phyloP scores from a whole-genome alignment of 2,797 vertebrate species.

The Pseudochirops corinnae region DNA sequence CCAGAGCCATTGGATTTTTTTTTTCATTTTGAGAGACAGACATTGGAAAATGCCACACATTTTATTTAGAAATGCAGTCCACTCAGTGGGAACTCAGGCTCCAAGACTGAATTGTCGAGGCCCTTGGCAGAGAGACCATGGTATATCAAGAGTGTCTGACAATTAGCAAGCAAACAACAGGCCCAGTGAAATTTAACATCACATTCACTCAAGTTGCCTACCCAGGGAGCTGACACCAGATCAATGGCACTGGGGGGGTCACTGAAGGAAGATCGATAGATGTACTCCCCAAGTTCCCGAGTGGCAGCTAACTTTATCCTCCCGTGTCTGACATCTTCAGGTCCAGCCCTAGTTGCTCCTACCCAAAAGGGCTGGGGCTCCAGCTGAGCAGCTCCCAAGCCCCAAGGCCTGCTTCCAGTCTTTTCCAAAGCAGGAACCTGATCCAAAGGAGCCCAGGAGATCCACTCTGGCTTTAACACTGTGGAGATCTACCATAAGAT shows the following conservation, averaged over 20 bases:
- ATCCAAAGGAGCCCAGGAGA: constrained; percentile 25
- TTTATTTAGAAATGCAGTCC: constrained; percentile 68
- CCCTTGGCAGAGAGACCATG: constrained; percentile 54
- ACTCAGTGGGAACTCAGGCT: constrained; percentile 67
- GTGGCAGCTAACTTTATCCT: constrained; percentile 63
- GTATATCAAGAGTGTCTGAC: constrained; percentile 65
- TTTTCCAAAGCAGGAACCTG: constrained; percentile 1
- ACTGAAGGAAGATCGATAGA: constrained; percentile 67
- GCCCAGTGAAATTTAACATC: constrained; percentile 73
- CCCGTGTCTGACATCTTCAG: constrained; percentile 62
- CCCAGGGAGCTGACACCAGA: constrained; percentile 68
- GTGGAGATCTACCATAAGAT: not conserved
- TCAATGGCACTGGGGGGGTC: constrained; percentile 74
- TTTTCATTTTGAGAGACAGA: constrained; percentile 59
- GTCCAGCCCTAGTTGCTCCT: constrained; percentile 50
- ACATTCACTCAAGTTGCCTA: constrained; percentile 69
- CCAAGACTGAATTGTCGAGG: constrained; percentile 57
- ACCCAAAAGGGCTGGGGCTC: constrained; percentile 39
- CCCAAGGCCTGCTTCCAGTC: not conserved
- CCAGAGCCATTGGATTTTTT: constrained; percentile 21
- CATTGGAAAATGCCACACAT: constrained; percentile 58
- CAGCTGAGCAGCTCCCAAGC: not conserved
- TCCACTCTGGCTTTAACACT: constrained; percentile 13
- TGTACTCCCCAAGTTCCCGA: constrained; percentile 69
- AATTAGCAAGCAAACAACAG: constrained; percentile 73